Base-by-base conservation (phyloP, 2,113 vertebrate genomes). In the Elaphurus davidianus region DNA sequence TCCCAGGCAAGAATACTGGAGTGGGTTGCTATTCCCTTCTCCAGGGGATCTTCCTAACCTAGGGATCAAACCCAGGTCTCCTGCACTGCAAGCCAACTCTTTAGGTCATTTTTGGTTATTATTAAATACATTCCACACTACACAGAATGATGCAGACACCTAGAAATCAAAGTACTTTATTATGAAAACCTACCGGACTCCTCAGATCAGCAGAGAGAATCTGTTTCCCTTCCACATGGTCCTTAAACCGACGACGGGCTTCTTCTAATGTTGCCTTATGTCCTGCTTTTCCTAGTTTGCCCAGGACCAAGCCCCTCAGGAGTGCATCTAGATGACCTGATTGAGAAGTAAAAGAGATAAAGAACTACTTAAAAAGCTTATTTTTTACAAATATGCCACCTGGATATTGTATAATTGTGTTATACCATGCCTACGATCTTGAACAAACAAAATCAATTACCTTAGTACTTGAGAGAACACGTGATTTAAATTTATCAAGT, bases 211-310 rank as follows among this genome's bases (percentile, higher is more conserved):
- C 99, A 1, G 99, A 99, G 59, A 99, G 99, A 84, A 98, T 43
- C 67, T 99, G 99, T 79, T 99, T 99, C 36, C 99, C 99, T 74
- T 99, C 99, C 98, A 99, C 99, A 0, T 99, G 99, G 33, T 99
- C 99, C 98, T 99, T 99, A 99, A 99, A 99, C 57, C 99, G 99
- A 94, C 99, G 99, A 11, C 99, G 98, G 12, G 99, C 99, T 99
- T 99, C 99, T 90, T 99, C 99, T 98, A 99, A 83, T 0, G 99
- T 99, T 85, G 99, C 99, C 97, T 99, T 99, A 99, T 99, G 99
- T 93, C 99, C 99, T 1, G 99, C 99, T 98, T 99, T 99, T 0
- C 99, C 99, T 87, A 99, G 98, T 96, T 99, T 99, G 15, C 99
- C 99, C 97, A 99, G 97, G 25, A 99, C 99, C 98, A 99, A 99